Base-by-base conservation (phyloP, 2,888 invertebrate genomes). In the Melolontha melolontha region DNA sequence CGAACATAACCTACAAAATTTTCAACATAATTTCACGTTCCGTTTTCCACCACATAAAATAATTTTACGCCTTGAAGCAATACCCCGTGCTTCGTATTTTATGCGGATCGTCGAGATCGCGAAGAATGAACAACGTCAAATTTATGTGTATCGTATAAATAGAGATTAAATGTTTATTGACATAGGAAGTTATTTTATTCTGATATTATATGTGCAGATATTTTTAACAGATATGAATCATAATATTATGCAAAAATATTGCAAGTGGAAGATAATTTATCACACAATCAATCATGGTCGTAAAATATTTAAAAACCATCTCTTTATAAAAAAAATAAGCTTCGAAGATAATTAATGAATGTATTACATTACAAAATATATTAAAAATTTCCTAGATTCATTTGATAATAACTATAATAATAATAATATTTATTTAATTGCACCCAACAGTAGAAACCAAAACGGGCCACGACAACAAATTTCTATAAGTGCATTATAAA, bases 61-160 rank as follows among this genome's bases (percentile, higher is more conserved):
- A 57, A 57, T 57, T 57, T 57, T 42, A 57, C 44, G 27, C 57
- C 12, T 57, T 42, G 11, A 42, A 44, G 44, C 57, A 47, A 47
- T 47, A 47, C 17, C 8, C n/a, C 47, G 10, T 47, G 47, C 17
- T 14, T 8, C 8, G 34, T 52, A 52, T 47, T 14, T 14, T 39
- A 39, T 52, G 42, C 12, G 34, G 34, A 34, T 34, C 34, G 34
- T 34, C 34, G 34, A 34, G 34, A 34, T 27, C 4, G 22, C 22
- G 44, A 7, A 42, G 44, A 44, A 42, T 27, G 42, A 12, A 44
- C 10, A 57, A 57, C 42, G 29, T 42, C 6, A 42, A 44, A 57
- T 57, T 57, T 44, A 57, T 44, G 57, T 49, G 49, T 57, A 17
- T 39, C 27, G 44, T 57, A 42, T 57, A 57, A 14, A 57, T 57